phyloP scores from a whole-genome alignment of 2,888 invertebrate genomes.

The Dioctria rufipes region DNA sequence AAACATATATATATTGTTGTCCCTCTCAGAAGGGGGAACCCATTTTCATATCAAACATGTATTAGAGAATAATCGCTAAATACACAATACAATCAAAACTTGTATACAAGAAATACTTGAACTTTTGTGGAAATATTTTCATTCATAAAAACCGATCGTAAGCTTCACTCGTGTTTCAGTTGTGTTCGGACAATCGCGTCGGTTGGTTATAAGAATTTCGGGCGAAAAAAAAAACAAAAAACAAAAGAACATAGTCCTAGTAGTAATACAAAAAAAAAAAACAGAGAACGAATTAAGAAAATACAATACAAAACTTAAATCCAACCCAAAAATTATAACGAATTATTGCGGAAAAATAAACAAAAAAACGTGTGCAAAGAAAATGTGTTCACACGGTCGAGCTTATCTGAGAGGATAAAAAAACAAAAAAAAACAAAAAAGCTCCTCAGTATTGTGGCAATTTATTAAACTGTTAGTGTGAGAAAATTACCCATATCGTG shows the following conservation, averaged over 20 bases:
- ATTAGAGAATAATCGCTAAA: too few relatives aligned
- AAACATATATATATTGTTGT: neutral
- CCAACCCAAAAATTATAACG: too few relatives aligned
- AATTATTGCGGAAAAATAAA: neutral
- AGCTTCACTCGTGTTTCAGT: slow-evolving; percentile 72
- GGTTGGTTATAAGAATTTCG: slow-evolving; percentile 65
- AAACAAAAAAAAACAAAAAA: slow-evolving; percentile 1
- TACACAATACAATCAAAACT: neutral
- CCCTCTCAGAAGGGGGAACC: neutral
- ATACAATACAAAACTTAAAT: too few relatives aligned
- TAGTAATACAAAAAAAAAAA: too few relatives aligned
- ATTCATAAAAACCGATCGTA: slow-evolving; percentile 72
- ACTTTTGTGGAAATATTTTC: slow-evolving; percentile 67
- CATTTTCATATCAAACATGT: too few relatives aligned
- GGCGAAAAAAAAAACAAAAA: neutral
- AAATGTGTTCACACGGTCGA: slow-evolving; percentile 22
- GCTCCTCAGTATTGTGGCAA: neutral
- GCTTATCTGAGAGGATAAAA: slow-evolving; percentile 27
- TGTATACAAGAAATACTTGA: slow-evolving; percentile 55
- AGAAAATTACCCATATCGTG: neutral
- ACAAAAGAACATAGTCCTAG: too few relatives aligned
- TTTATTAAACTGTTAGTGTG: neutral
- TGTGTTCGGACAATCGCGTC: slow-evolving; percentile 72
- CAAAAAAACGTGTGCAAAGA: neutral
- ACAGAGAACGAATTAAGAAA: too few relatives aligned